phyloP scores from a whole-genome alignment of 2,113 vertebrate genomes.

The Sapayoa aenigma region DNA sequence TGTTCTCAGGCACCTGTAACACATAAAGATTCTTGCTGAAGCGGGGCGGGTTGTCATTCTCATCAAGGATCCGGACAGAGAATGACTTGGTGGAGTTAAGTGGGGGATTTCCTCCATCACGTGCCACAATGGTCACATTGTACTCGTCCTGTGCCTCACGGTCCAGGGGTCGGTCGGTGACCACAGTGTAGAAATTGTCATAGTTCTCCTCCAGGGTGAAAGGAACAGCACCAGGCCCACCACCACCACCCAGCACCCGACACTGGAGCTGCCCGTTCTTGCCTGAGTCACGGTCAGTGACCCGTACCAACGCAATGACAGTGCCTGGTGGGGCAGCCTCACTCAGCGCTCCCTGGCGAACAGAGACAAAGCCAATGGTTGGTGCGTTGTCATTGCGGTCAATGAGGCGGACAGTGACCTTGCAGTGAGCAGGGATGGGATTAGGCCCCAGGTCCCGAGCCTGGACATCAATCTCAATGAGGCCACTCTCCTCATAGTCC shows the following conservation, averaged over 20 bases:
- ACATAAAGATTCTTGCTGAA: conserved; percentile 96
- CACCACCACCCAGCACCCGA: conserved; percentile 82
- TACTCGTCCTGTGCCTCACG: conserved; percentile 93
- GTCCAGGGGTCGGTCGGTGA: conserved; percentile 92
- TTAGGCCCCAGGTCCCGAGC: conserved; percentile 95
- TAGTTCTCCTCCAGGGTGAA: conserved; percentile 97
- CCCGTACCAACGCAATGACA: conserved; percentile 93
- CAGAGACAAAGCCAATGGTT: conserved; percentile 92
- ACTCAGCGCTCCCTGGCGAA: conserved; percentile 97
- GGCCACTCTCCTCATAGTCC: conserved; percentile 94
- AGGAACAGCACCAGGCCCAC: conserved; percentile 77
- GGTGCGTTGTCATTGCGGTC: conserved; percentile 98
- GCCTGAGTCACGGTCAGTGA: conserved; percentile 93
- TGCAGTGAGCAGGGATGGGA: conserved; percentile 97
- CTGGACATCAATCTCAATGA: conserved; percentile 96
- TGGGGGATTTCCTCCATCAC: conserved; percentile 91
- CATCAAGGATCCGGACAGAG: conserved; percentile 91
- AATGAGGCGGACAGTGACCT: conserved; percentile 93
- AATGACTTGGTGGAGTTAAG: conserved; percentile 97
- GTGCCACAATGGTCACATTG: conserved; percentile 95
- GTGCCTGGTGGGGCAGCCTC: conserved; percentile 94
- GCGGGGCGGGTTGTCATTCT: conserved; percentile 95
- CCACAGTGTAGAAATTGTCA: conserved; percentile 96
- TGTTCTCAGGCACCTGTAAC: conserved; percentile 96
- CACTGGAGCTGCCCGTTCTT: conserved; percentile 96